Conservation (phyloP, 2,113 vertebrate species). For the Thinocorus orbignyianus region DNA sequence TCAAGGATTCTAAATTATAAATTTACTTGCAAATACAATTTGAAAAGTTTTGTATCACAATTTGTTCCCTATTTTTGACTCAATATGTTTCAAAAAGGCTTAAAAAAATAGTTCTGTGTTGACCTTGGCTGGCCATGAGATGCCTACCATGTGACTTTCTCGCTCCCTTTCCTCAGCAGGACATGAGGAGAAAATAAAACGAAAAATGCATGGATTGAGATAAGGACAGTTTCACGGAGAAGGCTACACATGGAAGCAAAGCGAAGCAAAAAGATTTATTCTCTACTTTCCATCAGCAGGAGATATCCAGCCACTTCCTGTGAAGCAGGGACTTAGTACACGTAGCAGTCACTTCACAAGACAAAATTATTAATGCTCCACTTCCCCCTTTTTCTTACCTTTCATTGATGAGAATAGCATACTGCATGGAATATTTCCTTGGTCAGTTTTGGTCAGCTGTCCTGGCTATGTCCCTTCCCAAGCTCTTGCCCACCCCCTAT, state of each 20-base stretch:
- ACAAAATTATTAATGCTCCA: not conserved
- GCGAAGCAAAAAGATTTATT: not conserved
- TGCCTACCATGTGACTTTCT: not conserved
- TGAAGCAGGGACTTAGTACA: not conserved
- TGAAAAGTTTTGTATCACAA: not conserved
- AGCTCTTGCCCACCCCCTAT: not conserved
- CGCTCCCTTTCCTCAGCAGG: not conserved
- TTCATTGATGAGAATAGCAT: not conserved
- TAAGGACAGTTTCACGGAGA: not conserved
- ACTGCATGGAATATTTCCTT: not conserved
- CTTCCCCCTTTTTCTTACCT: not conserved
- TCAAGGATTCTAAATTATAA: not conserved
- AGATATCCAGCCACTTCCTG: not conserved
- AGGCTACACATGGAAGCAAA: not conserved
- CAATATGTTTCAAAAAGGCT: not conserved
- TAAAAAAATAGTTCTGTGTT: not conserved
- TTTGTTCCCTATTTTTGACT: not conserved
- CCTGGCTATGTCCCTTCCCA: not conserved
- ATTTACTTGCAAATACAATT: not conserved
- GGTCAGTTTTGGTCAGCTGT: not conserved
- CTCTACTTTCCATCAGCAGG: not conserved
- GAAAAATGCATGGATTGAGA: not conserved
- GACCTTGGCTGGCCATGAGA: not conserved
- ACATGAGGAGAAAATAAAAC: not conserved
- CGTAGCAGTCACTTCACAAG: rapidly evolving